Evolutionary conservation across 1,140 invertebrate species (phyloP).

Genomic region (Aradophagus sp.): DNA sequence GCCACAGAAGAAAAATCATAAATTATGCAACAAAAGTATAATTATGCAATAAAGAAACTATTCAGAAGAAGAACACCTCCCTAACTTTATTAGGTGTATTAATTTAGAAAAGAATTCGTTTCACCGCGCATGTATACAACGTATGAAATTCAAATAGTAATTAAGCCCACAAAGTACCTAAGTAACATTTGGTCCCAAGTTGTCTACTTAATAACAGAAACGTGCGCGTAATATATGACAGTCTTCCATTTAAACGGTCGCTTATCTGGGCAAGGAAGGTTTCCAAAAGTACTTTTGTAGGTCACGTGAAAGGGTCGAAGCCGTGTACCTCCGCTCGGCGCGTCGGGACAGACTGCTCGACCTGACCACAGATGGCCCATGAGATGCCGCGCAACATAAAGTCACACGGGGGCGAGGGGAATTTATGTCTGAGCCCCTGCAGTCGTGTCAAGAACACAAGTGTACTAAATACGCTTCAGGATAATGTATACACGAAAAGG

Average conservation of each 20-base stretch:
- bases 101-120: too few species aligned
- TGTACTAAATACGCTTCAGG: constrained; percentile 67
- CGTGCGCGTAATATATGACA: constrained; percentile 33
- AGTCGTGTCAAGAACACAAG: constrained; percentile 65
- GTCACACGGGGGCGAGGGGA: constrained; percentile 39
- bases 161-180: constrained; percentile 14
- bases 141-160: constrained; percentile 28
- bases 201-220: constrained; percentile 41
- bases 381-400: constrained; percentile 17
- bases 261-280: constrained; percentile 24
- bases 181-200: constrained; percentile 30
- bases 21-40: too few species aligned
- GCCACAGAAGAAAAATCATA: too few species aligned
- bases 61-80: too few species aligned
- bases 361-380: constrained; percentile 50
- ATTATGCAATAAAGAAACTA: too few species aligned
- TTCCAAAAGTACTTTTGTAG: constrained; percentile 26
- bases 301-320: constrained; percentile 40
- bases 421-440: constrained; percentile 67
- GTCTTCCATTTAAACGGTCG: constrained; percentile 31
- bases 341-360: constrained; percentile 27
- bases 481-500: constrained; percentile 57
- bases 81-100: too few species aligned
- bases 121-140: too few species aligned
- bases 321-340: constrained; percentile 9